These are phyloP conservation scores for Phortica variegata DNA, from an alignment of 1,140 invertebrate genomes.

Conservation along the genomic window DNA sequence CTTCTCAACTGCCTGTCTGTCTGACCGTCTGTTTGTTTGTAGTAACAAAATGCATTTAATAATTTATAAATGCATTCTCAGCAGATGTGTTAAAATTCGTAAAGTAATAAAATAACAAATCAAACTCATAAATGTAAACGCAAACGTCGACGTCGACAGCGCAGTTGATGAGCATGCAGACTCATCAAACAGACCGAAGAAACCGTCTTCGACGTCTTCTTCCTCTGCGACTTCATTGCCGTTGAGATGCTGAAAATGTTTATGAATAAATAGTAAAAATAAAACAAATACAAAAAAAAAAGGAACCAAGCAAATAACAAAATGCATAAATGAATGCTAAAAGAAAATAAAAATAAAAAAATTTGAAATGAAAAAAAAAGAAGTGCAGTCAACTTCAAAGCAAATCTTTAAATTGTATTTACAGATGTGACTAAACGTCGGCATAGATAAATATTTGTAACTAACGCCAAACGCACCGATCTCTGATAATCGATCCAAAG, in stretches of 20 bases:
- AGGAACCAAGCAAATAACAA: too few relatives aligned
- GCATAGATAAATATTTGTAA: slow-evolving; percentile 26
- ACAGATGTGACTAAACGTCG: slow-evolving; percentile 41
- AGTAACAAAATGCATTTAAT: slow-evolving; percentile 48
- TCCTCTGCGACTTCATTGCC: too few relatives aligned
- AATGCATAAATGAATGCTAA: too few relatives aligned
- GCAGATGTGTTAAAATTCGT: slow-evolving; percentile 58
- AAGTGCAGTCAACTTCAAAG: slow-evolving; percentile 23
- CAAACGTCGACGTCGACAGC: slow-evolving; percentile 16
- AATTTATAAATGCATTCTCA: slow-evolving; percentile 55
- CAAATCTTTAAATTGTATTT: slow-evolving; percentile 29
- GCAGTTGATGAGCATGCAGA: slow-evolving; percentile 18
- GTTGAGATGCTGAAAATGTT: too few relatives aligned
- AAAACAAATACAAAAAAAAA: too few relatives aligned
- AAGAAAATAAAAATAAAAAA: too few relatives aligned
- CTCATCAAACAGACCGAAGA: slow-evolving; percentile 15
- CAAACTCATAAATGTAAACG: slow-evolving; percentile 32
- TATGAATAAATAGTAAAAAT: too few relatives aligned
- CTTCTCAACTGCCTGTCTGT: not conserved
- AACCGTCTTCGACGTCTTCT: too few relatives aligned
- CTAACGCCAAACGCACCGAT: too few relatives aligned
- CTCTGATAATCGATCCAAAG: too few relatives aligned
- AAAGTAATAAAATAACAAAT: slow-evolving; percentile 57
- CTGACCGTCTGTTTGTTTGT: not conserved
- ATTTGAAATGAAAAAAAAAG: too few relatives aligned